Evolutionary conservation across 1,140 invertebrate genomes (phyloP).

Genomic region (Palaemon carinicauda): DNA sequence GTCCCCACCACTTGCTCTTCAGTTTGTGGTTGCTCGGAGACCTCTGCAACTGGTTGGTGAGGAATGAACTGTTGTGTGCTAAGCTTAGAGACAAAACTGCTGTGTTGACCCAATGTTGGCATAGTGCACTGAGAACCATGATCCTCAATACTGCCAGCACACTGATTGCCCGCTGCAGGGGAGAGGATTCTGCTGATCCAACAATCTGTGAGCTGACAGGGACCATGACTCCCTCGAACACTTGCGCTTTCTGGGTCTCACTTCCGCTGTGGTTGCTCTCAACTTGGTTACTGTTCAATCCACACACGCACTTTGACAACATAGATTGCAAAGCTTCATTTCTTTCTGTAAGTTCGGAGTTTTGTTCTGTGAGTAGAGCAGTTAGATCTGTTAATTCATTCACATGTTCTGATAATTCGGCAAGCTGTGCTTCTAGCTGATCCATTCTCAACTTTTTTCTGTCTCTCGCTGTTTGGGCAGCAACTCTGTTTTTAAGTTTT

Average conservation of each 20-base stretch:
- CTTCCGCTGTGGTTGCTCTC: background rate
- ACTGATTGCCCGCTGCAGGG: constrained; percentile 54
- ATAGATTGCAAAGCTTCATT: constrained; percentile 25
- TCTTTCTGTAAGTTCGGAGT: constrained; percentile 27
- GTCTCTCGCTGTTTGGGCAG: constrained; percentile 96
- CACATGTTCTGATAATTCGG: constrained; percentile 62
- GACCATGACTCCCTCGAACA: constrained; percentile 49
- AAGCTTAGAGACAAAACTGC: constrained; percentile 3
- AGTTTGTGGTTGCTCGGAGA: background rate
- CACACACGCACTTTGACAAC: constrained; percentile 34
- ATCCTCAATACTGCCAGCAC: constrained; percentile 47
- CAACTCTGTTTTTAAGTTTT: constrained; percentile 96
- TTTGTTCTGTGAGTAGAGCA: constrained; percentile 30
- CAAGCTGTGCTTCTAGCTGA: constrained; percentile 80
- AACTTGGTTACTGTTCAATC: background rate
- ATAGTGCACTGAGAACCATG: constrained; percentile 48
- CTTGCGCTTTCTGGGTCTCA: constrained; percentile 4
- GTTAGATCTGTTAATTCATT: constrained; percentile 22
- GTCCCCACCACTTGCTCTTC: constrained; percentile 38
- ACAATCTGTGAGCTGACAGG: constrained; percentile 51
- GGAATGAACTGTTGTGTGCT: background rate
- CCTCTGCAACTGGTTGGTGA: background rate
- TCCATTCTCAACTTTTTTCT: constrained; percentile 93
- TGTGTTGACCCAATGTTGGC: constrained; percentile 36
- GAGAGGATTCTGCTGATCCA: constrained; percentile 55